A percentile compares a stretch with the other conserved stretches of the same genome.
Conservation (phyloP, 2,797 vertebrate species). For the Rhinoraja longicauda region DNA sequence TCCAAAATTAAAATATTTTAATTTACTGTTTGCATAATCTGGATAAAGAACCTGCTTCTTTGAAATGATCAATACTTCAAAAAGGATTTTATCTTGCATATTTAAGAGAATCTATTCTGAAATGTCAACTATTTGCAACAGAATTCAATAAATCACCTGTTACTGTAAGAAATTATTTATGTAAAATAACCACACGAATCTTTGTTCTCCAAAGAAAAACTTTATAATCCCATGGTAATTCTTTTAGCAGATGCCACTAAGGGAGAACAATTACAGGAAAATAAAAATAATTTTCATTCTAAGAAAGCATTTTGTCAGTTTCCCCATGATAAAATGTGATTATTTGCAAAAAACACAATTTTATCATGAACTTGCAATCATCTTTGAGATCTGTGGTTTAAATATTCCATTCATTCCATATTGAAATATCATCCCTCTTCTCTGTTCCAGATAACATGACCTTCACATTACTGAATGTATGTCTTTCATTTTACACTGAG, state of each 20-base stretch:
- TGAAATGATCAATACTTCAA: background rate
- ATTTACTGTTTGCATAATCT: background rate
- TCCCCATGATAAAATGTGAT: conserved; percentile 48
- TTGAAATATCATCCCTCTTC: conserved; percentile 20
- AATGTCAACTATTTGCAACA: background rate
- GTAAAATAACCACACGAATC: background rate
- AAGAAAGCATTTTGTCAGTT: conserved; percentile 49
- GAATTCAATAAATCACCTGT: background rate
- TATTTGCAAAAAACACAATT: conserved; percentile 54
- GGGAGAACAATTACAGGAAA: conserved; percentile 48
- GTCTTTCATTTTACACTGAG: conserved; percentile 1
- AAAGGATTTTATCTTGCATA: background rate
- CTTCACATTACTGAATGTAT: conserved; percentile 6
- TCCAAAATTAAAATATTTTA: background rate
- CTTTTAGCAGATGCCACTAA: background rate
- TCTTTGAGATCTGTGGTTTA: conserved; percentile 54
- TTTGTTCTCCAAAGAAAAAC: conserved; percentile 26
- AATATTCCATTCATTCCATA: conserved; percentile 46
- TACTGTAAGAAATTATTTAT: background rate
- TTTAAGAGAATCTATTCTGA: background rate
- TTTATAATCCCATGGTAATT: conserved; percentile 9
- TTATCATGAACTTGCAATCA: conserved; percentile 61
- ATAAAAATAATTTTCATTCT: conserved; percentile 54
- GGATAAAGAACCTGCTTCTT: background rate
- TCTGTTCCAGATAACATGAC: conserved; percentile 35